Percentiles rank a stretch among this genome's conserved stretches.
Conservation (phyloP, 2,888 invertebrate species). For the Malthinus flaveolus region DNA sequence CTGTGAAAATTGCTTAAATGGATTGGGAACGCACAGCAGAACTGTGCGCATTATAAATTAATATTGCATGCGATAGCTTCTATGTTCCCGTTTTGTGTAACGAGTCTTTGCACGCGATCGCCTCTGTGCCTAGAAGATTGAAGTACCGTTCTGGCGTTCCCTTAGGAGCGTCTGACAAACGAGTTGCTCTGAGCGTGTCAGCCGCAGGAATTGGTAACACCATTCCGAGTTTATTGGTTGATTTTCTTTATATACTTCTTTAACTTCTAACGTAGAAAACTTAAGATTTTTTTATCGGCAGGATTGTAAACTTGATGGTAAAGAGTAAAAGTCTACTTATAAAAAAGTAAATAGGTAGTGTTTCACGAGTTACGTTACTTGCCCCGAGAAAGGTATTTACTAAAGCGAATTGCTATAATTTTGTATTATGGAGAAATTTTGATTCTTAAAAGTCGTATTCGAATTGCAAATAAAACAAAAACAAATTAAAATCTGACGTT, state of each 20-base stretch:
- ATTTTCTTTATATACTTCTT: background rate
- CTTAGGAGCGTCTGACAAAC: slow-evolving; percentile 25
- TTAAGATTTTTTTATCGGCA: too few relatives aligned
- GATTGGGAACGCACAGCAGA: slow-evolving; percentile 22
- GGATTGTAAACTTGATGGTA: too few relatives aligned
- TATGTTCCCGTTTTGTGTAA: slow-evolving; percentile 25
- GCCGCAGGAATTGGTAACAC: slow-evolving; percentile 20
- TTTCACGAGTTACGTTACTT: too few relatives aligned
- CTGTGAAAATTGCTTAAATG: slow-evolving; percentile 18
- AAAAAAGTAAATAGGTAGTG: too few relatives aligned
- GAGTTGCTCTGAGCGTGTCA: slow-evolving; percentile 23
- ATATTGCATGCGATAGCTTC: slow-evolving; percentile 25
- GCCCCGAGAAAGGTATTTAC: too few relatives aligned
- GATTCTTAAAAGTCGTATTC: too few relatives aligned
- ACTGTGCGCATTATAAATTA: slow-evolving; percentile 16
- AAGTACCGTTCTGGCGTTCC: slow-evolving; percentile 16
- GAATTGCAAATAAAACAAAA: too few relatives aligned
- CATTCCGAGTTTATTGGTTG: slow-evolving; percentile 7
- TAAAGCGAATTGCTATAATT: too few relatives aligned
- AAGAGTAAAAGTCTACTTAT: too few relatives aligned
- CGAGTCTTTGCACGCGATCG: slow-evolving; percentile 25
- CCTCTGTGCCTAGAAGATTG: slow-evolving; percentile 25
- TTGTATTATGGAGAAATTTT: too few relatives aligned
- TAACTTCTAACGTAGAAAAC: too few relatives aligned
- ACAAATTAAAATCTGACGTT: too few relatives aligned